These are phyloP conservation scores for Dicycla oo DNA, from an alignment of 2,888 invertebrate genomes.

Conservation along the genomic window DNA sequence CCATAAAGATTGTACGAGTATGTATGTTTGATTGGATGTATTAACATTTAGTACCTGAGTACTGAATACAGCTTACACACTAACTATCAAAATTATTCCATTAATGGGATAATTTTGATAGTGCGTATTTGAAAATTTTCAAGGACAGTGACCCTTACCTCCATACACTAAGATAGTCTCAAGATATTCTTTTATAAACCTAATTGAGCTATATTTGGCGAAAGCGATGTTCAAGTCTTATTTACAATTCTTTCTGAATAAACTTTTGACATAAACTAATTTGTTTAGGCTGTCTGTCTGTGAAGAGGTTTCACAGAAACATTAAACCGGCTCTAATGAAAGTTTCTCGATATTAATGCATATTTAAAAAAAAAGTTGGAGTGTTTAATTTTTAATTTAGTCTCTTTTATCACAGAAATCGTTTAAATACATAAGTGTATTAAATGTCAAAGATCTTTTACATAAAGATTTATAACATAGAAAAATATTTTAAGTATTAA, in stretches of 20 bases:
- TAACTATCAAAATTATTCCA: too few species aligned
- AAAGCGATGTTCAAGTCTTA: not conserved
- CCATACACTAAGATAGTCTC: not conserved
- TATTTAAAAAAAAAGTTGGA: not conserved
- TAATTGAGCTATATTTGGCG: not conserved
- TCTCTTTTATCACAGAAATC: not conserved
- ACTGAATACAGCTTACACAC: too few species aligned
- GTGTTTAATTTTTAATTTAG: constrained; percentile 4
- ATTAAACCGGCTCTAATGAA: constrained; percentile 4
- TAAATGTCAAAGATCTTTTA: constrained; percentile 23
- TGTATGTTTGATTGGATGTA: too few species aligned
- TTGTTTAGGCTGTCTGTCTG: constrained; percentile 12
- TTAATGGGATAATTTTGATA: not conserved
- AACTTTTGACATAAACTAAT: constrained; percentile 4
- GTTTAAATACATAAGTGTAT: constrained; percentile 12
- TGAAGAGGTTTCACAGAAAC: constrained; percentile 11
- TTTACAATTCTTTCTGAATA: not conserved
- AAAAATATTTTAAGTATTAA: not conserved
- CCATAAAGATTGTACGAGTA: too few species aligned
- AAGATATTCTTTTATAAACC: not conserved
- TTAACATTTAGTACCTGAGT: too few species aligned
- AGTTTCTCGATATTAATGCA: not conserved
- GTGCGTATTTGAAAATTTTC: not conserved
- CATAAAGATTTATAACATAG: not conserved
- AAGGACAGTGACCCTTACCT: not conserved